Percentiles rank a stretch among this genome's conserved stretches.
Conservation (phyloP, 2,113 vertebrate species). For the Elachura formosa region DNA sequence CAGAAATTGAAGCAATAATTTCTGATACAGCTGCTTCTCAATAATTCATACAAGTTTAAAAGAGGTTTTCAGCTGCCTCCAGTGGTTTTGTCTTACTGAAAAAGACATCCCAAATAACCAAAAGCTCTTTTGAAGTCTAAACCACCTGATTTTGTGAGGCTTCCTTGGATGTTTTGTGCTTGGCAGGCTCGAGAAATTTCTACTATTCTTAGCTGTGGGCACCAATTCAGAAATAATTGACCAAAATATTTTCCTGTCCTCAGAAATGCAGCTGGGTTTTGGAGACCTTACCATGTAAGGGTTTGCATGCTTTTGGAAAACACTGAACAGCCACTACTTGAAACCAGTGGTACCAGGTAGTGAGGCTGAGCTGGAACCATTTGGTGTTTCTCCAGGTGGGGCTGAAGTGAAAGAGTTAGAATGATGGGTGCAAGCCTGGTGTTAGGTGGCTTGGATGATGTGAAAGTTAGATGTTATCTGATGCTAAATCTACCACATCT, state of each 20-base stretch:
- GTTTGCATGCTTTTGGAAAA: background rate
- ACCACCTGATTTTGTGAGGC: background rate
- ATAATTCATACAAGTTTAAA: background rate
- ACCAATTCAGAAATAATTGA: background rate
- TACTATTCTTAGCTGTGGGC: background rate
- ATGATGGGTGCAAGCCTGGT: background rate
- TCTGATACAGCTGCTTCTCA: background rate
- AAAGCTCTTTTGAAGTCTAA: background rate
- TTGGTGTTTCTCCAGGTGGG: background rate
- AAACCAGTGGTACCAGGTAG: background rate
- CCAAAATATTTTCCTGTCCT: background rate
- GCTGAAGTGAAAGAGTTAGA: background rate
- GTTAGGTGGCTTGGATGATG: background rate
- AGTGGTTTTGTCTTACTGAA: background rate
- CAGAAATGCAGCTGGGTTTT: background rate
- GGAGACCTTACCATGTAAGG: background rate
- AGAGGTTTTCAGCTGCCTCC: background rate
- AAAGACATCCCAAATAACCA: background rate
- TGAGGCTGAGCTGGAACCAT: background rate
- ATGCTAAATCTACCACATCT: constrained; percentile 6
- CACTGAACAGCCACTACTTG: background rate
- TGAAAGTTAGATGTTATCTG: background rate
- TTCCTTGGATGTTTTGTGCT: background rate
- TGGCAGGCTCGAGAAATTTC: background rate
- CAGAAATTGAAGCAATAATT: background rate